These are phyloP conservation scores for Drosophila truncata DNA, from an alignment of 1,140 invertebrate genomes.

Conservation along the genomic window DNA sequence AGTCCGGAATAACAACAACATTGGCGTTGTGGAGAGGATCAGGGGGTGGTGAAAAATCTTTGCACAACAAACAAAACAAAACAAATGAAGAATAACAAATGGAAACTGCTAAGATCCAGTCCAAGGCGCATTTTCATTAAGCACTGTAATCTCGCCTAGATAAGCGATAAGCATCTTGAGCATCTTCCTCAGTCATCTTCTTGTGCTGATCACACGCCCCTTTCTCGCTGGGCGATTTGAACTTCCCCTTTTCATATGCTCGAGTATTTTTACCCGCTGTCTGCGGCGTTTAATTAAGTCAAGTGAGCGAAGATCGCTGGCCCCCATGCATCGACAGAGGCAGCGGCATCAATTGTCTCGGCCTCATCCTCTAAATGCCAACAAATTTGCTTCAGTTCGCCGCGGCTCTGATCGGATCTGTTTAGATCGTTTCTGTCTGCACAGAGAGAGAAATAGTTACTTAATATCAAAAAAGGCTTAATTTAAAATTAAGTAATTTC, in stretches of 20 bases:
- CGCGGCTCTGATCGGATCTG: constrained; percentile 20
- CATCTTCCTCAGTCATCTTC: constrained; percentile 44
- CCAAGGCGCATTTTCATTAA: constrained; percentile 25
- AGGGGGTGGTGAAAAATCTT: constrained; percentile 1
- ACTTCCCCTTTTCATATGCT: constrained; percentile 57
- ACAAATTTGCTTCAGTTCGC: constrained; percentile 58
- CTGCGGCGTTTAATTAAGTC: constrained; percentile 77
- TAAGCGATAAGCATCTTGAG: constrained; percentile 64
- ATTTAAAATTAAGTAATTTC: not conserved
- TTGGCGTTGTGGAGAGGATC: not conserved
- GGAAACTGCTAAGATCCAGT: constrained; percentile 37
- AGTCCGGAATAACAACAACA: constrained; percentile 29
- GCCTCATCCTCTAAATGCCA: constrained; percentile 74
- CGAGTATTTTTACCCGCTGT: constrained; percentile 44
- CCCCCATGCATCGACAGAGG: constrained; percentile 43
- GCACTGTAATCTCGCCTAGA: constrained; percentile 53
- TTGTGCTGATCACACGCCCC: constrained; percentile 48
- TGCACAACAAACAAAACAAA: constrained; percentile 17
- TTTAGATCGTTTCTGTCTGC: constrained; percentile 17
- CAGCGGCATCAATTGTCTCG: constrained; percentile 49
- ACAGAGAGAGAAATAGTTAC: constrained; percentile 7
- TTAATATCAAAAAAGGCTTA: not conserved
- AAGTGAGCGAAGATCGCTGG: constrained; percentile 77
- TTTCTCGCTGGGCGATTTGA: constrained; percentile 43
- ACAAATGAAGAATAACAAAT: constrained; percentile 1